phyloP scores from a whole-genome alignment of 2,113 vertebrate species.

The Myiagra hebetior region DNA sequence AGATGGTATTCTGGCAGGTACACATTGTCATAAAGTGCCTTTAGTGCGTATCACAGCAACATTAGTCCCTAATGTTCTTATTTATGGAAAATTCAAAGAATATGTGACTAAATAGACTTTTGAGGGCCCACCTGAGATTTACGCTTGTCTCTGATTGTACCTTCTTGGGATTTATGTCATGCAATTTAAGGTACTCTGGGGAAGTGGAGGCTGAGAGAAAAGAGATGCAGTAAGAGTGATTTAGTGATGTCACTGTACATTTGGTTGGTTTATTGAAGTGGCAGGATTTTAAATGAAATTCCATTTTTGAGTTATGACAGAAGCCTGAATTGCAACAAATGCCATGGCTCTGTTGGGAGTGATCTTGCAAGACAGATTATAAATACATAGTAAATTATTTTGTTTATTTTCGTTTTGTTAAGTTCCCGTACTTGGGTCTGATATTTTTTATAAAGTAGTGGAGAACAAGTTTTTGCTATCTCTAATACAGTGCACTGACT shows the following conservation, averaged over 20 bases:
- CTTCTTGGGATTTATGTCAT: constrained; percentile 1
- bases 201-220: background rate
- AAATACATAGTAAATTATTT: background rate
- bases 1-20: background rate
- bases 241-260: background rate
- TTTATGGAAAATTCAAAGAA: background rate
- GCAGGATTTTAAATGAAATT: constrained; percentile 14
- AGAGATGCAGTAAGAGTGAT: background rate
- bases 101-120: background rate
- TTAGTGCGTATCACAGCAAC: background rate
- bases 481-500: background rate
- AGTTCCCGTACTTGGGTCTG: background rate
- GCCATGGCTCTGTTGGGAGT: background rate
- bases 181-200: background rate
- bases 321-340: background rate
- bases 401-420: background rate
- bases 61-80: background rate
- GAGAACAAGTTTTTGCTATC: background rate
- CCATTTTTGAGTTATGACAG: background rate
- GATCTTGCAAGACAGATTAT: background rate
- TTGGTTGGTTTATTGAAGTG: background rate
- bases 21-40: background rate
- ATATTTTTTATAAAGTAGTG: background rate
- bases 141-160: background rate
- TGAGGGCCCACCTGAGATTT: background rate